Base-by-base conservation (phyloP, 2,888 invertebrate genomes). In the Xestoiulus laeticollis region DNA sequence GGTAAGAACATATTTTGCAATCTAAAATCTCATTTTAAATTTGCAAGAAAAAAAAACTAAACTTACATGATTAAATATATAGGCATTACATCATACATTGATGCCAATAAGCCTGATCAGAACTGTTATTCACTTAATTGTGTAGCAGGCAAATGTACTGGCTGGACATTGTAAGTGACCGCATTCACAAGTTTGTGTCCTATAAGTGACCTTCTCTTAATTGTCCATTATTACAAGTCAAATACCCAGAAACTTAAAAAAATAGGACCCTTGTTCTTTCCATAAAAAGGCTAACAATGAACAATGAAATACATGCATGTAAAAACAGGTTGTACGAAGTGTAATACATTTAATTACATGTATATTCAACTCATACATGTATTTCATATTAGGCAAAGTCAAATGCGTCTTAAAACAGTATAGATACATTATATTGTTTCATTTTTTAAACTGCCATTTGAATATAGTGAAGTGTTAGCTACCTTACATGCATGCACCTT, bases 171-270 rank as follows among this genome's bases (percentile, higher is more conserved):
- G 19, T 59, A 4, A n/a, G n/a, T 59, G 48, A 48, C 8, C 14
- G 10, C n/a, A 59, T n/a, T 59, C 59, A 59, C 59, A n/a, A 19
- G 3, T n/a, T 5, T n/a, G 5, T 19, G 59, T 59, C 59, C 59
- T 59, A 59, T 59, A n/a, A 59, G 59, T 59, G n/a, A 59, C 59
- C 59, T 59, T 59, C 59, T 59, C n/a, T 59, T 59, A 59, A 59
- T 59, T 59, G 59, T 19, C n/a, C 59, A 59, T 59, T 59, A 59
- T 59, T 48, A n/a, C n/a, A 6, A 59, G 59, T 59, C 59, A 59
- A 59, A 59, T n/a, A 59, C 59, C 59, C 59, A n/a, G 1, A 59
- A 59, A n/a, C 4, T n/a, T 59, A 2, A 19, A 16, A n/a, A 48
- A 59, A 59, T 59, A 59, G 59, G n/a, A 59, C 59, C 59, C 59